Evolutionary conservation across 1,140 invertebrate species (phyloP), one percentile per base, ranked within the genome.

Genomic region (Tetragnatha versicolor): DNA sequence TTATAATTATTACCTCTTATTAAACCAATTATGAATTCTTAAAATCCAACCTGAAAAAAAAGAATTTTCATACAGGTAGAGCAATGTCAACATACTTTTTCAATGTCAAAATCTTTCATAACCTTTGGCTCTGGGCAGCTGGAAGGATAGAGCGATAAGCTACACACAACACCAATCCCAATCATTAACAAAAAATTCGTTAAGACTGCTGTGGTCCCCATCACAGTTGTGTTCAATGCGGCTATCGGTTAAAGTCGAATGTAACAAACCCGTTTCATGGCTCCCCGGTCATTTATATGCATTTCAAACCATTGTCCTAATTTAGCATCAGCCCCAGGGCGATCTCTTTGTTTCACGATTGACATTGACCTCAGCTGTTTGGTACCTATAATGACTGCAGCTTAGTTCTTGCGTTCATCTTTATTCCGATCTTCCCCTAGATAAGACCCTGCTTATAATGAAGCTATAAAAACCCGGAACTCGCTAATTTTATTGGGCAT

Each of bases 1-100:
- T n/a, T n/a, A n/a, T n/a, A n/a, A n/a, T n/a, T n/a, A n/a, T n/a
- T n/a, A n/a, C n/a, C n/a, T n/a, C n/a, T n/a, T n/a, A n/a, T n/a
- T n/a, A n/a, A n/a, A n/a, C n/a, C n/a, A n/a, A n/a, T n/a, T n/a
- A n/a, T n/a, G n/a, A n/a, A n/a, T n/a, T n/a, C n/a, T n/a, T n/a
- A n/a, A n/a, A n/a, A n/a, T n/a, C n/a, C n/a, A n/a, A n/a, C n/a
- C n/a, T n/a, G n/a, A n/a, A n/a, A n/a, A n/a, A n/a, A n/a, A n/a
- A n/a, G n/a, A n/a, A n/a, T n/a, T n/a, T n/a, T n/a, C n/a, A n/a
- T n/a, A n/a, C n/a, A n/a, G n/a, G n/a, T n/a, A n/a, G n/a, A n/a
- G n/a, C n/a, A n/a, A n/a, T n/a, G n/a, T n/a, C n/a, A 53, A 25
- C 25, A n/a, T 55, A 72, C 68, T 51, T 42, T 72, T 72, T 72